phyloP scores from a whole-genome alignment of 2,888 invertebrate genomes.

The Agrilus biguttatus region DNA sequence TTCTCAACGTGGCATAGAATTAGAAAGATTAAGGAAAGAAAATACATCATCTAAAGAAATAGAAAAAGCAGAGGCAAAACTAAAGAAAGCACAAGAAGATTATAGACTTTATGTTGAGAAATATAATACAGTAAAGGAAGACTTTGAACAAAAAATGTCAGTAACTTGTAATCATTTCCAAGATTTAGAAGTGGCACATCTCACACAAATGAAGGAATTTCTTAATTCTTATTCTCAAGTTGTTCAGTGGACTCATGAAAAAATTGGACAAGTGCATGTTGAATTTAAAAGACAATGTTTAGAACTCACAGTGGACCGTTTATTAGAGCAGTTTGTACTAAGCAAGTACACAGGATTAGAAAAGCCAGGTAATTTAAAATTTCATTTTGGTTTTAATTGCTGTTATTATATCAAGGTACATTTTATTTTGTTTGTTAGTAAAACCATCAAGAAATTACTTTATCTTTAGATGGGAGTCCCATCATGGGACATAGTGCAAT shows the following conservation, averaged over 20 bases:
- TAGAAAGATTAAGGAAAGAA: slow-evolving; percentile 82
- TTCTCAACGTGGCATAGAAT: slow-evolving; percentile 69
- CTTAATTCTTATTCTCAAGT: slow-evolving; percentile 77
- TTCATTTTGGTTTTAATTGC: too few species aligned
- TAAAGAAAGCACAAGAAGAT: slow-evolving; percentile 90
- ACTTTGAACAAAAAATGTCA: slow-evolving; percentile 94
- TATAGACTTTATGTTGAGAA: slow-evolving; percentile 85
- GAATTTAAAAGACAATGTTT: slow-evolving; percentile 86
- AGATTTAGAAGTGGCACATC: slow-evolving; percentile 83
- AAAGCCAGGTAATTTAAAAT: slow-evolving; percentile 58
- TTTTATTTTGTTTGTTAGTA: too few species aligned
- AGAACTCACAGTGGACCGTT: slow-evolving; percentile 82
- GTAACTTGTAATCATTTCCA: slow-evolving; percentile 87
- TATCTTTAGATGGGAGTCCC: too few species aligned
- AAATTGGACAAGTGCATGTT: slow-evolving; percentile 84
- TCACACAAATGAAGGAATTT: slow-evolving; percentile 92
- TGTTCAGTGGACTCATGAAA: slow-evolving; percentile 76
- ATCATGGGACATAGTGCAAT: too few species aligned
- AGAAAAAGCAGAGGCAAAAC: slow-evolving; percentile 84
- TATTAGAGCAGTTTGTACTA: slow-evolving; percentile 81
- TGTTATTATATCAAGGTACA: too few species aligned
- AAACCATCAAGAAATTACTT: too few species aligned
- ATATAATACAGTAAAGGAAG: slow-evolving; percentile 78
- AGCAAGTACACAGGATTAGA: slow-evolving; percentile 88
- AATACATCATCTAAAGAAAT: slow-evolving; percentile 82